phyloP scores from a whole-genome alignment of 2,113 vertebrate genomes.

The Daboia siamensis region DNA sequence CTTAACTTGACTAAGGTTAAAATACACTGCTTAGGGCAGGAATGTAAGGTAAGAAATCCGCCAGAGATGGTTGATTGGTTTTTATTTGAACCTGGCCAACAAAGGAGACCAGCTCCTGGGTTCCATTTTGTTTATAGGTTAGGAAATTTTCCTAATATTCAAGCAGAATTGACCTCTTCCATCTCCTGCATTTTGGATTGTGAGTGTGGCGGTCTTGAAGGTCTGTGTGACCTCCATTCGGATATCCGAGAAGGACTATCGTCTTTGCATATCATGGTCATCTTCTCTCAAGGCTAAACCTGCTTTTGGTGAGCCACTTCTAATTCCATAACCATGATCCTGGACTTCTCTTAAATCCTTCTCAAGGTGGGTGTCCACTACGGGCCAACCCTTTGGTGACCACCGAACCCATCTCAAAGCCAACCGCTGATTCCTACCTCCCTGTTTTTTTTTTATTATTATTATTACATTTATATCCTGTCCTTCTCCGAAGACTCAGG shows the following conservation, averaged over 20 bases:
- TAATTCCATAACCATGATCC: not conserved
- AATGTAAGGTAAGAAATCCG: not conserved
- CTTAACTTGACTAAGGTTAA: not conserved
- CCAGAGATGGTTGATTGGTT: not conserved
- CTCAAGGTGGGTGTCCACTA: not conserved
- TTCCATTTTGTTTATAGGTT: not conserved
- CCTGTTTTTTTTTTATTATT: too few relatives aligned
- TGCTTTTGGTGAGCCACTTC: not conserved
- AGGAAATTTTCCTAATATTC: not conserved
- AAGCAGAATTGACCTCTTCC: not conserved
- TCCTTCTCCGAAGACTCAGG: too few relatives aligned
- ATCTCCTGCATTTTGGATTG: not conserved
- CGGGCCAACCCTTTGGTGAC: not conserved
- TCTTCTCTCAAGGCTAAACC: not conserved
- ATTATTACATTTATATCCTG: too few relatives aligned
- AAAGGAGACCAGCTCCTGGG: not conserved
- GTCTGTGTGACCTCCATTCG: not conserved
- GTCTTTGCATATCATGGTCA: not conserved
- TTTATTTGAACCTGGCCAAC: not conserved
- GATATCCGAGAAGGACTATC: not conserved
- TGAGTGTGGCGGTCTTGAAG: not conserved
- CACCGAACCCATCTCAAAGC: not conserved
- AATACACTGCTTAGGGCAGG: not conserved
- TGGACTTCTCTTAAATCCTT: not conserved
- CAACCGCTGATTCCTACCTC: not conserved